These are phyloP conservation scores for Thalpophila matura DNA, from an alignment of 2,888 invertebrate species.

Conservation along the genomic window DNA sequence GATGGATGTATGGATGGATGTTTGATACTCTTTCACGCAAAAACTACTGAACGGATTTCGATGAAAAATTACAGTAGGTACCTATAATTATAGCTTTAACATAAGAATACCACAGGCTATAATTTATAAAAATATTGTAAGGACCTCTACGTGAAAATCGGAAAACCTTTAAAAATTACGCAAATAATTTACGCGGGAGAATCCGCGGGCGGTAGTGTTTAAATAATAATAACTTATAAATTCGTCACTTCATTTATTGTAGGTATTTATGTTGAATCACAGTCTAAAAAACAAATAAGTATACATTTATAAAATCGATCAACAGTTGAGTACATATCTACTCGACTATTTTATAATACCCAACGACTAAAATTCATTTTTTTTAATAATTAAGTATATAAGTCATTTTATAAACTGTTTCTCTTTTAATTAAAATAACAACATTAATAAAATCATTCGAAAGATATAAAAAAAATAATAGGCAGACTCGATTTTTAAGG, in stretches of 20 bases:
- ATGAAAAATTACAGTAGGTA: too few relatives aligned
- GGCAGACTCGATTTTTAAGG: slow-evolving; percentile 69
- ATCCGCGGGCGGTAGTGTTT: too few relatives aligned
- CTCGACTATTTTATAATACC: slow-evolving; percentile 23
- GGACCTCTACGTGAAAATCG: too few relatives aligned
- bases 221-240: slow-evolving; percentile 30
- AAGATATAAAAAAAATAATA: slow-evolving; percentile 68
- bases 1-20: too few relatives aligned
- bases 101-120: too few relatives aligned
- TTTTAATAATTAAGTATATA: too few relatives aligned
- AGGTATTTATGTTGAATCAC: slow-evolving; percentile 55
- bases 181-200: too few relatives aligned
- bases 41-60: too few relatives aligned
- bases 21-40: too few relatives aligned
- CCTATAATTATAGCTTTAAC: too few relatives aligned
- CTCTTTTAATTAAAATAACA: slow-evolving; percentile 49
- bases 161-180: too few relatives aligned
- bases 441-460: slow-evolving; percentile 57
- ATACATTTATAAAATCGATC: slow-evolving; percentile 50
- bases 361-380: slow-evolving; percentile 3
- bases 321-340: slow-evolving; percentile 61
- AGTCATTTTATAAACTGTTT: slow-evolving; percentile 27
- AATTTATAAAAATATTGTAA: too few relatives aligned
- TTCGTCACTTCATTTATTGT: slow-evolving; percentile 53
- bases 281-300: slow-evolving; percentile 54